These are phyloP conservation scores for Australoheros facetus DNA, from an alignment of 2,797 vertebrate genomes.

Conservation along the genomic window DNA sequence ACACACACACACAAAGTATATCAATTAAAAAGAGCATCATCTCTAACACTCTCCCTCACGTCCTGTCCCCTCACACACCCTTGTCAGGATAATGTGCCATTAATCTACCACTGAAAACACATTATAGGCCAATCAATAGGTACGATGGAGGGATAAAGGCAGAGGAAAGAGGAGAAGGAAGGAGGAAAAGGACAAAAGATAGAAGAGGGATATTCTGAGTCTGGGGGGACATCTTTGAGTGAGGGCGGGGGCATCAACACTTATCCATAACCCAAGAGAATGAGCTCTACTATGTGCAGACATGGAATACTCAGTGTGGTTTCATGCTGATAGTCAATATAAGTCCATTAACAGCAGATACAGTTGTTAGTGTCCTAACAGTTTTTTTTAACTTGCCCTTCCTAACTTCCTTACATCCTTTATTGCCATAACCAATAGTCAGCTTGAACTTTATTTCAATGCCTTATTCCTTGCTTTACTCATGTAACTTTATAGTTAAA, in stretches of 20 bases:
- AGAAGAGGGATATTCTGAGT: conserved; percentile 54
- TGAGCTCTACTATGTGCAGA: conserved; percentile 66
- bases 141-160: conserved; percentile 64
- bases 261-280: conserved; percentile 71
- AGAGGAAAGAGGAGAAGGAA: conserved; percentile 73
- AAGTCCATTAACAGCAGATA: conserved; percentile 88
- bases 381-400: background rate
- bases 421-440: background rate
- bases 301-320: conserved; percentile 86
- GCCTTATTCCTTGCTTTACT: background rate
- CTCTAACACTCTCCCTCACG: conserved; percentile 66
- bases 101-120: conserved; percentile 80
- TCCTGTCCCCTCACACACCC: conserved; percentile 77
- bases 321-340: conserved; percentile 88
- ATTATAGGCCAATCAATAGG: conserved; percentile 82
- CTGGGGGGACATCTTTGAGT: conserved; percentile 50
- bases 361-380: conserved; percentile 69
- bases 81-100: conserved; percentile 81
- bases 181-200: conserved; percentile 53
- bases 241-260: conserved; percentile 51
- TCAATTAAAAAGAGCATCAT: conserved; percentile 76
- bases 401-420: background rate
- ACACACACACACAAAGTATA: conserved; percentile 10
- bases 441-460: background rate
- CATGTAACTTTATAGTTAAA: background rate